Evolutionary conservation across 2,113 vertebrate species (phyloP), one percentile per base, ranked within the genome.

Genomic region (Syrrhaptes paradoxus): DNA sequence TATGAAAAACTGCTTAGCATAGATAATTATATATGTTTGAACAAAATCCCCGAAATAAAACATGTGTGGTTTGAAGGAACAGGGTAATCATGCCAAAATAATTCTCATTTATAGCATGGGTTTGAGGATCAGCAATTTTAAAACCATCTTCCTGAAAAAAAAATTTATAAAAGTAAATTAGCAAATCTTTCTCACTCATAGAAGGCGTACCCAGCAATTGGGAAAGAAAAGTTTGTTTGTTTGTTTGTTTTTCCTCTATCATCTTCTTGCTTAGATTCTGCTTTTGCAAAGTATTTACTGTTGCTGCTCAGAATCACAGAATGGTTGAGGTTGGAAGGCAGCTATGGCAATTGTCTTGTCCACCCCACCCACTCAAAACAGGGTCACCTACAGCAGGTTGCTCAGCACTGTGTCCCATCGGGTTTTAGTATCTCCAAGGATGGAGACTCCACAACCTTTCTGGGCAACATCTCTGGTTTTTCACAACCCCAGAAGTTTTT

Each of bases 1-100:
- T 93, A 95, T 95, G 96, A 97, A 96, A 97, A 97, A 97, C 94
- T 95, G 92, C 94, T 96, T 97, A 96, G 87, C 96, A 92, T 96
- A 93, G 97, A 87, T 97, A 97, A 97, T 98, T 98, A 96, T 78
- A 62, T 93, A 77, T 86, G 90, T 97, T 97, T 96, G 75, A 96
- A 97, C 73, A 92, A 97, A 96, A 79, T 85, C 75, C 36, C 52
- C 43, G 57, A 97, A 96, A 97, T 97, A 96, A 97, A 98, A 91
- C 84, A 63, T 82, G 75, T 88, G 81, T 15, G 1, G 54, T 85
- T 94, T 91, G 90, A 98, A 96, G 74, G 96, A 95, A 94, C 45
- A 90, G 65, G 75, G 67, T 89, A 96, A 94, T 95, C 81, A 70
- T 72, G 93, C 85, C 73, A 93, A 92, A 92, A 95, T 83, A 85